Evolutionary conservation across 2,113 vertebrate species (phyloP).

Genomic region (Isurus oxyrinchus): DNA sequence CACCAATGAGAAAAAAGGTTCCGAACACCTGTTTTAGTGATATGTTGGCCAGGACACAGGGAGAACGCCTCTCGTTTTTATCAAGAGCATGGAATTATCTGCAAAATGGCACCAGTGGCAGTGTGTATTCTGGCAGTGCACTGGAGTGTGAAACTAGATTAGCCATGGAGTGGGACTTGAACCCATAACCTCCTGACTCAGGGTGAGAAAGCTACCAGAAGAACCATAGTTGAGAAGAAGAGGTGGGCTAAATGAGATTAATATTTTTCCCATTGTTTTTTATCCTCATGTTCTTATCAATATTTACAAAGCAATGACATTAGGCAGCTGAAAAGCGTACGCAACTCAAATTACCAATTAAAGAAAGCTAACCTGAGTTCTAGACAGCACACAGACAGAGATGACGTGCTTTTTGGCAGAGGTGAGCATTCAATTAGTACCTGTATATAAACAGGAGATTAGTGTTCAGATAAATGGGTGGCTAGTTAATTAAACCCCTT

Average conservation of each 20-base stretch:
- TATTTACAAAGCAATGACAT: background rate
- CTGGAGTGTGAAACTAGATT: background rate
- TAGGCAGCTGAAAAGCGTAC: background rate
- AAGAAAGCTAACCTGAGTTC: background rate
- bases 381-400: background rate
- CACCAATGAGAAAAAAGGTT: background rate
- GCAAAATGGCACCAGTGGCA: background rate
- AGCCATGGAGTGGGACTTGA: background rate
- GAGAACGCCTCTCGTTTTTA: background rate
- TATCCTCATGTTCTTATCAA: background rate
- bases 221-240: background rate
- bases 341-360: slow-evolving; percentile 15
- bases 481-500: background rate
- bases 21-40: background rate
- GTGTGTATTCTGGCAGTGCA: background rate
- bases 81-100: background rate
- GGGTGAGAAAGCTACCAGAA: too few species aligned
- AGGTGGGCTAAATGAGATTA: background rate
- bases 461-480: background rate
- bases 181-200: too few species aligned
- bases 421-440: background rate
- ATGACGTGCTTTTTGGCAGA: background rate
- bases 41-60: background rate
- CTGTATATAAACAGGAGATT: background rate
- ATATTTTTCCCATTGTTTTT: background rate